Conservation (phyloP, 1,140 invertebrate species). For the Tetraneura akinire region DNA sequence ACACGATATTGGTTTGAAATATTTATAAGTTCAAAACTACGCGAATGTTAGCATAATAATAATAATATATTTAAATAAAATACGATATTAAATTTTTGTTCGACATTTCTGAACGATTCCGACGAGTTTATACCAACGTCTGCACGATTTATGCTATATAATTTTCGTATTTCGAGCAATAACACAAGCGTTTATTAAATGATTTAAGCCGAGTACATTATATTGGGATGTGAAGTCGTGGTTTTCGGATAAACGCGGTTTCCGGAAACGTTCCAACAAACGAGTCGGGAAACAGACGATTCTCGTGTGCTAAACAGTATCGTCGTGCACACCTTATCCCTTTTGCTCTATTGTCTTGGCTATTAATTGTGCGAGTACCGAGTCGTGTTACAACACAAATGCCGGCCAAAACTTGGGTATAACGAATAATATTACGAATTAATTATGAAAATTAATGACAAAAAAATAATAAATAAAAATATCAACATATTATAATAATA, state of each 20-base stretch:
- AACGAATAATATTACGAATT: not conserved
- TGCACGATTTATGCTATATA: too few relatives aligned
- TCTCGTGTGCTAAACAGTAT: not conserved
- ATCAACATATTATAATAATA: too few relatives aligned
- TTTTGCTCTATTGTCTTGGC: not conserved
- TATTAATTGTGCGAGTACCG: constrained; percentile 13
- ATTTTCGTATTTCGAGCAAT: not conserved
- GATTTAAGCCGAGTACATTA: not conserved
- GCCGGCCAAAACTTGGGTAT: not conserved
- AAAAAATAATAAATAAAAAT: not conserved
- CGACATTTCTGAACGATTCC: too few relatives aligned
- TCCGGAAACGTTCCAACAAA: constrained; percentile 31
- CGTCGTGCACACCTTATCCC: too few relatives aligned
- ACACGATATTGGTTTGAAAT: too few relatives aligned
- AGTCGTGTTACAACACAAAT: not conserved
- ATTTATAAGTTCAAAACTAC: too few relatives aligned
- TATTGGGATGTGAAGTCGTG: not conserved
- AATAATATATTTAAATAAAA: too few relatives aligned
- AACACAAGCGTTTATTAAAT: not conserved
- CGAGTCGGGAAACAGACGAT: constrained; percentile 21
- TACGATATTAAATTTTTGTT: too few relatives aligned
- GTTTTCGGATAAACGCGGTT: constrained; percentile 27
- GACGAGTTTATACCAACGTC: too few relatives aligned
- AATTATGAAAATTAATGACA: not conserved
- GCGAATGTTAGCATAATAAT: too few relatives aligned